These are phyloP conservation scores for Coendou prehensilis DNA, from an alignment of 2,797 vertebrate genomes.

Conservation along the genomic window DNA sequence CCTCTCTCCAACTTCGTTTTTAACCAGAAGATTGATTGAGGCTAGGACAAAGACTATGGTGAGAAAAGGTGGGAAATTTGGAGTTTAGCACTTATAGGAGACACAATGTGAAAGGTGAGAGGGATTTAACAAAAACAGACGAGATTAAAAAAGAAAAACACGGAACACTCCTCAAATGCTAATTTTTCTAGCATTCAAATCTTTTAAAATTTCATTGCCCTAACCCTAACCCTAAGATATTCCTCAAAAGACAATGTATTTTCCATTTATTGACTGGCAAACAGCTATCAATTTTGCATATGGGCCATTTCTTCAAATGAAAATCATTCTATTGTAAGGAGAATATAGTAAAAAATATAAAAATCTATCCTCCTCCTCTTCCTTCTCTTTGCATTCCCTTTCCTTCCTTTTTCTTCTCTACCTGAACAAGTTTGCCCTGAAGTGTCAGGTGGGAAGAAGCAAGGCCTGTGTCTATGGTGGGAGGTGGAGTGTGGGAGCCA, in stretches of 20 bases:
- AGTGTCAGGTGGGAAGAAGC: background rate
- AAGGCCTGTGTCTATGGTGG: background rate
- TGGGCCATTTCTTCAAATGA: background rate
- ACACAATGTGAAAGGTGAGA: background rate
- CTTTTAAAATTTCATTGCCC: background rate
- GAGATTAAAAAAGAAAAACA: background rate
- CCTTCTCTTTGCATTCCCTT: background rate
- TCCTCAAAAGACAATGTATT: background rate
- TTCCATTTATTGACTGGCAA: background rate
- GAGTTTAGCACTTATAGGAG: background rate
- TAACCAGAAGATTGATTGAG: background rate
- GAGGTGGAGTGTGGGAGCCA: accelerated
- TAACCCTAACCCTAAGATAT: background rate
- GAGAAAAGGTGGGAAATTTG: background rate
- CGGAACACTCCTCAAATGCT: background rate
- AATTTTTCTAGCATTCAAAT: background rate
- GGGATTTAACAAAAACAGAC: background rate
- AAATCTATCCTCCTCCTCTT: background rate
- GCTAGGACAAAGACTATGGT: background rate
- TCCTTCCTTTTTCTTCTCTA: background rate
- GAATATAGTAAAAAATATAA: background rate
- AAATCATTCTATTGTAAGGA: background rate
- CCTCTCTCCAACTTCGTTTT: background rate
- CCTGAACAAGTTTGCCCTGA: background rate
- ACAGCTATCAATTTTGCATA: background rate